Conservation (phyloP, 37 sponge, comb jelly and placozoan genomes). For the Geodia barretti region DNA sequence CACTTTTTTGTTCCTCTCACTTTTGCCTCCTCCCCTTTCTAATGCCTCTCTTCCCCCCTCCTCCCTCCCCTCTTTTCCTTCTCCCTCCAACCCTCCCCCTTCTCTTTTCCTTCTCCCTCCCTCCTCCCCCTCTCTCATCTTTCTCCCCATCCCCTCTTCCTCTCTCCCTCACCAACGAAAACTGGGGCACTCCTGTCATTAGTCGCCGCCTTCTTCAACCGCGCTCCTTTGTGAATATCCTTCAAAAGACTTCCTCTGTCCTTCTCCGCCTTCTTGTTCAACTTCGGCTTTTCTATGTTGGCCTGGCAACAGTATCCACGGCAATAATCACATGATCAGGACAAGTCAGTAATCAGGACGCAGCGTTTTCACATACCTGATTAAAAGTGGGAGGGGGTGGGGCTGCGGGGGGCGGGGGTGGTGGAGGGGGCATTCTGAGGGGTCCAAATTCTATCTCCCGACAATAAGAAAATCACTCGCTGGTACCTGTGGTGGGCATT, state of each 20-base stretch:
- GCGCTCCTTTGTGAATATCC: slow-evolving; percentile 80
- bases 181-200: slow-evolving; percentile 78
- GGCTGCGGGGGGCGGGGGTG: slow-evolving; percentile 75
- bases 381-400: slow-evolving; percentile 64
- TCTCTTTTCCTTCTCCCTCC: neutral
- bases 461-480: neutral
- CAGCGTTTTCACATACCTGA: neutral
- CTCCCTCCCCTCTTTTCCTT: neutral
- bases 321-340: neutral
- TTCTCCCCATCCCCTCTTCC: neutral
- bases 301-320: slow-evolving; percentile 19
- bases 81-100: neutral
- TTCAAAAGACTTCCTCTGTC: slow-evolving; percentile 65
- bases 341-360: neutral
- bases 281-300: slow-evolving; percentile 68
- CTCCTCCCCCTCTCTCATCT: neutral
- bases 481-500: neutral
- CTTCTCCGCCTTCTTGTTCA: slow-evolving; percentile 71
- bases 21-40: too few species aligned
- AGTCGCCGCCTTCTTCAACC: slow-evolving; percentile 81
- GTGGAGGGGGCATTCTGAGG: slow-evolving; percentile 61
- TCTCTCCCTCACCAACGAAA: slow-evolving; percentile 30
- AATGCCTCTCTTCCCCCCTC: neutral
- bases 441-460: too few species aligned
- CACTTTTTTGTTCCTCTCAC: too few species aligned